Base-by-base conservation (phyloP, 2,888 invertebrate genomes). In the Aphidius colemani region DNA sequence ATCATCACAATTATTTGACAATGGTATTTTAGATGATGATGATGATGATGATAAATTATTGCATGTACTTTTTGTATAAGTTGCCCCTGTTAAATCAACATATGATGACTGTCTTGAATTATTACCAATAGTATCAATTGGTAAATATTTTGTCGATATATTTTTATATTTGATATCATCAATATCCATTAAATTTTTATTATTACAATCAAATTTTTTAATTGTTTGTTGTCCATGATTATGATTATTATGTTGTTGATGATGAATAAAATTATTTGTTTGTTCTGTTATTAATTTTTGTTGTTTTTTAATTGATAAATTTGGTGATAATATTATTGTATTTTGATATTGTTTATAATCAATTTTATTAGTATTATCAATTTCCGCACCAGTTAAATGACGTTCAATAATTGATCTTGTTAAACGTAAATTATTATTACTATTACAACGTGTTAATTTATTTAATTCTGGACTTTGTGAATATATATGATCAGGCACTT, bases 401-500 rank as follows among this genome's bases (percentile, higher is more conserved):
- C 74, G 68, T 60, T 74, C 74, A n/a, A 65, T 61, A 30, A 70
- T 67, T 7, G 70, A 68, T 51, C 71, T 61, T 60, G 7, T 66
- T 60, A 18, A 8, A 30, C 30, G 30, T 30, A 30, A 30, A 30
- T 30, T 30, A 30, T 30, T 30, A 30, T 30, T 5, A 30, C 30
- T 30, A 30, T 30, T 30, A 30, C 30, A 30, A 30, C 30, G 30
- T 30, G 30, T 30, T 30, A 30, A 30, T 30, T 30, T 53, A 18
- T 13, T 30, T 30, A 53, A 53, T 41, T 44, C 13, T 7, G 49
- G 43, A 48, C 40, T 58, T 61, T 67, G 65, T 7, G 40, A 50
- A 48, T 69, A 71, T 55, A 65, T 67, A 11, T 74, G 75, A 57
- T 80, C 79, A 2, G 78, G 77, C 1, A 79, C 66, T 65, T 82